A percentile compares a stretch with the other conserved stretches of the same genome.
phyloP scores from a whole-genome alignment of 1,140 invertebrate genomes.

The Centruroides sculpturatus region DNA sequence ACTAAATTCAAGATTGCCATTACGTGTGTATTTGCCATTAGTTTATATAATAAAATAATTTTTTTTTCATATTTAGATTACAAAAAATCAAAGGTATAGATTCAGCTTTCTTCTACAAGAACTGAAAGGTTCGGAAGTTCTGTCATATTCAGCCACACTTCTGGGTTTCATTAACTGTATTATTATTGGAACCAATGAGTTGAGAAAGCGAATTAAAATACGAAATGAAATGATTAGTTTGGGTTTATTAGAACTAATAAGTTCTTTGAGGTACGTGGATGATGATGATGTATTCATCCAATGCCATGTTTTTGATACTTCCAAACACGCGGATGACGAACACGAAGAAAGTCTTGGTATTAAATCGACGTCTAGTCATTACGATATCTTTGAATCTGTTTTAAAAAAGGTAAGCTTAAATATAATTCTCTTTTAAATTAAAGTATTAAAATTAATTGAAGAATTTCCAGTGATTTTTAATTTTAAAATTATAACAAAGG shows the following conservation, averaged over 20 bases:
- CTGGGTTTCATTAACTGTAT: conserved; percentile 91
- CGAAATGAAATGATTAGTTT: conserved; percentile 87
- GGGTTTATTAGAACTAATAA: neutral
- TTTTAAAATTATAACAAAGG: too few species aligned
- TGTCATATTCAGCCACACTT: conserved; percentile 78
- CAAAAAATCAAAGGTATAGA: conserved; percentile 68
- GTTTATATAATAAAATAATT: neutral
- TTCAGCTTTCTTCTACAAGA: conserved; percentile 75
- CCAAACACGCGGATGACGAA: neutral
- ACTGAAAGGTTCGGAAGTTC: conserved; percentile 54
- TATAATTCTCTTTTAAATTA: too few species aligned
- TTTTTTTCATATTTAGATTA: conserved; percentile 39
- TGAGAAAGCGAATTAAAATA: conserved; percentile 70
- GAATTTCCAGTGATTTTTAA: too few species aligned
- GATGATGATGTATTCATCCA: conserved; percentile 7
- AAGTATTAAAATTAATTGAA: too few species aligned
- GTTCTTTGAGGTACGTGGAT: neutral
- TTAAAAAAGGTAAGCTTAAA: conserved; percentile 28
- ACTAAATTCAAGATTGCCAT: too few species aligned
- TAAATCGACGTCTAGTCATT: neutral
- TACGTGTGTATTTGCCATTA: too few species aligned
- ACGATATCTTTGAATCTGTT: conserved; percentile 29
- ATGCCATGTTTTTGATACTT: neutral
- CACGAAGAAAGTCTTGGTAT: neutral
- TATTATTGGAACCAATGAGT: conserved; percentile 72